Percentiles rank a stretch among this genome's conserved stretches.
phyloP scores from a whole-genome alignment of 53 echinoderm and acorn worm genomes.

The Antedon mediterranea region DNA sequence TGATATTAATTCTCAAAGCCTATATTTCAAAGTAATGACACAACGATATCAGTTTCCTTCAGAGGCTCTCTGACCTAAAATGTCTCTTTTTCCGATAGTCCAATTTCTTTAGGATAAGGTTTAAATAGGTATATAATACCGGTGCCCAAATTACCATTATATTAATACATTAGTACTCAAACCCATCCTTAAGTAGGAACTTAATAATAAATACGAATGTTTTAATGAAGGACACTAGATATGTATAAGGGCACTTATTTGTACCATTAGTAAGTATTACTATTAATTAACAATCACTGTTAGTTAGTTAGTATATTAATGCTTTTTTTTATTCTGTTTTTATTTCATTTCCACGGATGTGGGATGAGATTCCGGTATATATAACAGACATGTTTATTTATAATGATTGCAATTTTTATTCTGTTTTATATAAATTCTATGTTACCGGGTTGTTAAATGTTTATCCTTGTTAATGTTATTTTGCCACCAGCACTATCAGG shows the following conservation, averaged over 20 bases:
- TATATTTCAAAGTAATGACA: neutral
- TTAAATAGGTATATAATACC: neutral
- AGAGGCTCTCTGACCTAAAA: neutral
- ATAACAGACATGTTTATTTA: too few relatives aligned
- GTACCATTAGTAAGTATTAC: too few relatives aligned
- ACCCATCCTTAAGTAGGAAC: neutral
- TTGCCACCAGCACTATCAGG: too few relatives aligned
- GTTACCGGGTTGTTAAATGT: too few relatives aligned
- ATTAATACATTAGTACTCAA: neutral
- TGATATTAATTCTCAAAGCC: neutral
- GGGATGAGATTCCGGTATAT: too few relatives aligned
- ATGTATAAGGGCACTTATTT: neutral
- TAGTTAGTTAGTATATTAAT: too few relatives aligned
- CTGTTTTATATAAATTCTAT: too few relatives aligned
- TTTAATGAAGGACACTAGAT: neutral
- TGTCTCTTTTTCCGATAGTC: neutral
- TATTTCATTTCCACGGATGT: too few relatives aligned
- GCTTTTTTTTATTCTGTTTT: too few relatives aligned
- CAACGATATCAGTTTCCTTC: neutral
- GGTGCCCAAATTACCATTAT: neutral
- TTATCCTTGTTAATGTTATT: too few relatives aligned
- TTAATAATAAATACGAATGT: neutral
- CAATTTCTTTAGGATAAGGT: neutral
- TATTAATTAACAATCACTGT: too few relatives aligned
- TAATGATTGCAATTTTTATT: too few relatives aligned